Conservation (phyloP, 37 sponge, comb jelly and placozoan species). For the Axinella damicornis region DNA sequence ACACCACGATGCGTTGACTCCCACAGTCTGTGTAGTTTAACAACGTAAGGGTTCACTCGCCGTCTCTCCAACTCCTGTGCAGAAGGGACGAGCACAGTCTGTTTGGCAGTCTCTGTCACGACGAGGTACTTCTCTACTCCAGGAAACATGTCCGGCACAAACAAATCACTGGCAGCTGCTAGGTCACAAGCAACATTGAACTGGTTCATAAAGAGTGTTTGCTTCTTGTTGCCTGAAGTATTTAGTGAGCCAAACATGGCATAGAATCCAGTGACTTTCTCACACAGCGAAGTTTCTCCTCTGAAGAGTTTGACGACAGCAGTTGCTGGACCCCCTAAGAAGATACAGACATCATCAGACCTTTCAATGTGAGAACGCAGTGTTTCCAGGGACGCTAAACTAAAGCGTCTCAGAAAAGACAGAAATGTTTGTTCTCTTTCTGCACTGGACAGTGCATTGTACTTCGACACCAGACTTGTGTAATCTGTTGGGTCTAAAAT, state of each 20-base stretch:
- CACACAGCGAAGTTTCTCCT: not conserved
- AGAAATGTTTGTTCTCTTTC: slow-evolving; percentile 24
- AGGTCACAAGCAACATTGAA: slow-evolving; percentile 65
- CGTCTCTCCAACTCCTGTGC: slow-evolving; percentile 1
- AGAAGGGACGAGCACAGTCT: not conserved
- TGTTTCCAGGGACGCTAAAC: not conserved
- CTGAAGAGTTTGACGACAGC: slow-evolving; percentile 42
- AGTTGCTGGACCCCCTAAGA: slow-evolving; percentile 59
- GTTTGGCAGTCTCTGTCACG: slow-evolving; percentile 49
- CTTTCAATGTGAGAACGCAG: not conserved
- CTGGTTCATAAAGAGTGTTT: slow-evolving; percentile 36
- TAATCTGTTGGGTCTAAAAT: slow-evolving; percentile 41
- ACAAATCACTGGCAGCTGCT: slow-evolving; percentile 22
- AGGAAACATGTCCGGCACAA: slow-evolving; percentile 33
- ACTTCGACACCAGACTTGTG: not conserved
- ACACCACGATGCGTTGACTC: slow-evolving; percentile 29
- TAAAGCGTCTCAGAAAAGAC: slow-evolving; percentile 10
- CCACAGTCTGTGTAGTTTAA: slow-evolving; percentile 32
- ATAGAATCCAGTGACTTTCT: slow-evolving; percentile 33
- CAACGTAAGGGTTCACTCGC: not conserved
- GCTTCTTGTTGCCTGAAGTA: not conserved
- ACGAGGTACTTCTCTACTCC: slow-evolving; percentile 16
- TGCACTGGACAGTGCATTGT: slow-evolving; percentile 5
- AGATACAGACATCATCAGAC: slow-evolving; percentile 4
- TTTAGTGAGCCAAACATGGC: slow-evolving; percentile 55